Evolutionary conservation across 2,888 invertebrate species (phyloP), one percentile per base, ranked within the genome.

Genomic region (Orthosia gracilis): DNA sequence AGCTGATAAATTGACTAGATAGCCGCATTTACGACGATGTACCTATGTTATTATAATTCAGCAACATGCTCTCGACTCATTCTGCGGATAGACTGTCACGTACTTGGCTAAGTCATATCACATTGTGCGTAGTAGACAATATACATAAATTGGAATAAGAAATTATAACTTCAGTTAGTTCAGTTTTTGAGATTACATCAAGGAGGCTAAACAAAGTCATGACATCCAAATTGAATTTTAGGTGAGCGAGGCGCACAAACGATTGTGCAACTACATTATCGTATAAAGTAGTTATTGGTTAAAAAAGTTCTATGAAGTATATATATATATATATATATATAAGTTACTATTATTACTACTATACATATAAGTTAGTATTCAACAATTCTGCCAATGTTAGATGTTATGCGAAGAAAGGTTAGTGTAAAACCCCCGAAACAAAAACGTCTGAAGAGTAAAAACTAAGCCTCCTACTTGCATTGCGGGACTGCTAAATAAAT

Each of bases 1-100:
- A 49, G 58, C 81, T 70, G 76, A 76, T 76, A 81, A 47, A 54
- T 68, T 26, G 52, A 17, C 31, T 13, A 68, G 70, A 76, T 81
- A 80, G 26, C 17, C 40, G 67, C 54, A 69, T 47, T 57, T 21
- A 47, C 11, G 15, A 55, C 31, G 17, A 55, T 15, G 12, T 49
- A 52, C 23, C 12, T 45, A 26, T 49, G 61, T 45, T 61, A 59
- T 76, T 55, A 67, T 68, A 64, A 52, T 21, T 70, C 50, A 67
- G 57, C 58, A n/a, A 21, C 54, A 55, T 45, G 31, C 9, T 50
- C 58, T 11, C 26, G 62, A 0, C n/a, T 15, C n/a, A 49, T 64
- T 63, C 45, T 40, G 23, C 7, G 40, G 4, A 18, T 54, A 52
- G 45, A 12, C 13, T 21, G 47, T 47, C 50, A 55, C 64, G 21